Evolutionary conservation across 2,797 vertebrate genomes (phyloP), one percentile per base, ranked within the genome.

Genomic region (Mormyrops boulengeri): DNA sequence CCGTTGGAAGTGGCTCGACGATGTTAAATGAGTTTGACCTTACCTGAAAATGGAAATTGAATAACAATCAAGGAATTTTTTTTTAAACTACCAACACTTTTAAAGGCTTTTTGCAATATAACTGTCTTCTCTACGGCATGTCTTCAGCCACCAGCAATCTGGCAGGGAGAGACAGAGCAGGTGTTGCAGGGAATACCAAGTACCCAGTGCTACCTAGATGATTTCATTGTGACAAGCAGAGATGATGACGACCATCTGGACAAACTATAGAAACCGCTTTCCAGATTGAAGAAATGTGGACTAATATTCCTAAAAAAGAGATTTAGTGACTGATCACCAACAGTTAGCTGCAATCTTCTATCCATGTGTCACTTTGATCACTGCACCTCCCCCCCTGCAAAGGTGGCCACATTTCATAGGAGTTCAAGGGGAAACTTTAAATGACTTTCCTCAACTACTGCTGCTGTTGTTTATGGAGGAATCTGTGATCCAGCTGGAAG

Each of bases 161-260:
- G 73, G 73, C 73, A 47, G 73, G 41, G 73, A 80, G 17, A 80
- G 41, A 47, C 73, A 80, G 73, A 80, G 38, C 73, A 80, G 73
- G 73, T 80, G 73, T 47, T 80, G 73, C 19, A 47, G 73, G 73
- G 73, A 80, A 80, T 80, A 80, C 73, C 73, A 80, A 80, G 38
- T 80, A 80, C 73, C 41, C 41, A 44, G 19, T 47, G 73, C 73
- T 80, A 80, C 73, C 73, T 80, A 80, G 73, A 47, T 80, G 73
- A 80, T 80, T 17, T 41, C 73, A 80, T 80, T 41, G 73, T 47
- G 73, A 80, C 73, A 80, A 80, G 73, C 73, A 11, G 73, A 47
- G 73, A 80, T 80, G 73, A 47, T 80, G 73, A 80, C 19, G 38
- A 47, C 73, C 73, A 80, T 47, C 73, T 80, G 73, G 73, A 80